phyloP scores from a whole-genome alignment of 1,140 invertebrate species.

The Nasonia giraulti region DNA sequence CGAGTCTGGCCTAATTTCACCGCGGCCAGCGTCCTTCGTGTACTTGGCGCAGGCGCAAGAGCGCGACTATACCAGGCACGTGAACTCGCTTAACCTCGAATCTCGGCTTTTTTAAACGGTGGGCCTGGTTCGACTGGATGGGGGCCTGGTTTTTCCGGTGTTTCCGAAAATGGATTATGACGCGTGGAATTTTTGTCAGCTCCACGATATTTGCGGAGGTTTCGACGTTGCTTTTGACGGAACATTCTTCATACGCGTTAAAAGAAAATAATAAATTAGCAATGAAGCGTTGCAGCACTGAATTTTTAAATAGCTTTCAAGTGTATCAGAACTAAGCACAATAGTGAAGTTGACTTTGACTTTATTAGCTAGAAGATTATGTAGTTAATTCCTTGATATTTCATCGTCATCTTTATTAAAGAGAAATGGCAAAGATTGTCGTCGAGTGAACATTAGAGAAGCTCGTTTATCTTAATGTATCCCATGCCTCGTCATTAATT shows the following conservation, averaged over 20 bases:
- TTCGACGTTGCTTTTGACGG: too few species aligned
- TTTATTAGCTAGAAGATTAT: neutral
- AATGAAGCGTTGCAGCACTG: too few species aligned
- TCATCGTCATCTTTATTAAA: neutral
- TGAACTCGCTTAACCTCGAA: neutral
- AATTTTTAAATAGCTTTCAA: neutral
- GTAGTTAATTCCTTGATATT: neutral
- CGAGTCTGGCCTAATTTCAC: constrained; percentile 39
- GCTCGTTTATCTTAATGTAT: constrained; percentile 23
- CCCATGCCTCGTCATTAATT: neutral
- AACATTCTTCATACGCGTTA: too few species aligned
- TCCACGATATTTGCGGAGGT: too few species aligned
- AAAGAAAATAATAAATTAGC: too few species aligned
- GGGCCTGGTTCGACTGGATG: neutral
- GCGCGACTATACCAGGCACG: neutral
- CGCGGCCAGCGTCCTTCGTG: neutral
- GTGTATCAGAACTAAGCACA: too few species aligned
- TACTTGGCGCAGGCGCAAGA: neutral
- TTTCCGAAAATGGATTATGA: neutral
- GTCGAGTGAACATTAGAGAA: neutral
- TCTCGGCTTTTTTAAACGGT: neutral
- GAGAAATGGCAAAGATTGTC: neutral
- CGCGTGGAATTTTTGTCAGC: too few species aligned
- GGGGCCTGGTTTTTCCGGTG: neutral
- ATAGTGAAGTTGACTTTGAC: too few species aligned